Evolutionary conservation across 2,888 invertebrate species (phyloP).

Genomic region (Macroteleia sp.): DNA sequence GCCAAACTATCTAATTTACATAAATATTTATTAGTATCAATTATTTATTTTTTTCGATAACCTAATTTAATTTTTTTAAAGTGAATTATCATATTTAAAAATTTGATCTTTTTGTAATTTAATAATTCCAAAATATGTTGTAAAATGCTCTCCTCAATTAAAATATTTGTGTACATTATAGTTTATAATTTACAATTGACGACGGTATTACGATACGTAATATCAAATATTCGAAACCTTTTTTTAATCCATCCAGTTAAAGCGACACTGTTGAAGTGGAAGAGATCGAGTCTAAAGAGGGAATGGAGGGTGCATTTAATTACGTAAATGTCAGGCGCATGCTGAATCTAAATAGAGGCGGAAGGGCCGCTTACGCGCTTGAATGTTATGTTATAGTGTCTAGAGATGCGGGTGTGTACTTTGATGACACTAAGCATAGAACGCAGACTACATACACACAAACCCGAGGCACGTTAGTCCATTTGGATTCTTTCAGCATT

Average conservation of each 20-base stretch:
- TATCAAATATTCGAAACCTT: slow-evolving; percentile 44
- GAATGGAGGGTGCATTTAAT: slow-evolving; percentile 71
- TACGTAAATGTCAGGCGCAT: slow-evolving; percentile 72
- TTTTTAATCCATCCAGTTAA: slow-evolving; percentile 30
- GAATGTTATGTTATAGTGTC: slow-evolving; percentile 55
- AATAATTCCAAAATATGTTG: too few relatives aligned
- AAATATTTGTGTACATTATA: too few relatives aligned
- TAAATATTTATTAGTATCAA: too few relatives aligned
- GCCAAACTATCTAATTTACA: too few relatives aligned
- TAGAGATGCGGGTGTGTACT: slow-evolving; percentile 58
- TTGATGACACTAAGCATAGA: slow-evolving; percentile 44
- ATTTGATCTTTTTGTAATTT: too few relatives aligned
- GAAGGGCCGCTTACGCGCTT: slow-evolving; percentile 53
- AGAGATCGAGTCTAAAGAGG: slow-evolving; percentile 52
- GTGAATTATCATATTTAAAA: too few relatives aligned
- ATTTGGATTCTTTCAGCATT: slow-evolving; percentile 13
- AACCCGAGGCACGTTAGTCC: slow-evolving; percentile 2
- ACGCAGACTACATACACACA: slow-evolving; percentile 14
- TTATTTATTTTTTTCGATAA: too few relatives aligned
- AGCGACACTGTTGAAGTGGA: slow-evolving; percentile 52
- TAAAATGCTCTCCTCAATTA: too few relatives aligned
- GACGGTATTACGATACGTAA: too few relatives aligned
- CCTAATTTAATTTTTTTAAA: too few relatives aligned
- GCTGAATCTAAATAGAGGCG: slow-evolving; percentile 70
- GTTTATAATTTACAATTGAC: too few relatives aligned